Evolutionary conservation across 2,797 vertebrate genomes (phyloP).

Genomic region (Anguilla anguilla): DNA sequence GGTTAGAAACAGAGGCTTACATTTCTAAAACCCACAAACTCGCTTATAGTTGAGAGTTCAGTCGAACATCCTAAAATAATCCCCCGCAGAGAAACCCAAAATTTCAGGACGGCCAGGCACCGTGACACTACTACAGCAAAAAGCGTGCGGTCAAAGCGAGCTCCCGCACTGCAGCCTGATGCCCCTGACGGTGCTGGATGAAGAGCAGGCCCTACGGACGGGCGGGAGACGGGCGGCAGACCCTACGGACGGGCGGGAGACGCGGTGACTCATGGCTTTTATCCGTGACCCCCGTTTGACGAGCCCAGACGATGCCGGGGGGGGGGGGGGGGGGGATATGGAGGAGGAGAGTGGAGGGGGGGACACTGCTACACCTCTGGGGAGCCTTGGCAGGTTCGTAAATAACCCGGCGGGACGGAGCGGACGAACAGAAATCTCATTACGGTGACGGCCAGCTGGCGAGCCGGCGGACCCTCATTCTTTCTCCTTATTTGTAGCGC

Average conservation of each 20-base stretch:
- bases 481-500: conserved; percentile 15
- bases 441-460: conserved; percentile 8
- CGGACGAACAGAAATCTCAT: conserved; percentile 21
- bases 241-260: neutral
- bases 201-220: neutral
- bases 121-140: neutral
- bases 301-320: neutral
- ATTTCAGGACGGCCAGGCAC: neutral
- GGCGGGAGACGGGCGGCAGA: neutral
- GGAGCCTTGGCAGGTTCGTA: neutral
- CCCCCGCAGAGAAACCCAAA: neutral
- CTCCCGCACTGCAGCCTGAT: neutral
- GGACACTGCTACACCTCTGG: neutral
- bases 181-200: neutral
- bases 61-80: neutral
- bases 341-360: neutral
- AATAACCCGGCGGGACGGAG: conserved; percentile 20
- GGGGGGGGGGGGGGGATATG: neutral
- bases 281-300: neutral
- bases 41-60: neutral
- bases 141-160: no score
- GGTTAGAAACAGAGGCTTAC: neutral
- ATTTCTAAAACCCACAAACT: neutral
- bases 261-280: neutral
- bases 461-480: neutral